phyloP scores from a whole-genome alignment of 2,888 invertebrate species.

The Ptycholaimellus sp. region DNA sequence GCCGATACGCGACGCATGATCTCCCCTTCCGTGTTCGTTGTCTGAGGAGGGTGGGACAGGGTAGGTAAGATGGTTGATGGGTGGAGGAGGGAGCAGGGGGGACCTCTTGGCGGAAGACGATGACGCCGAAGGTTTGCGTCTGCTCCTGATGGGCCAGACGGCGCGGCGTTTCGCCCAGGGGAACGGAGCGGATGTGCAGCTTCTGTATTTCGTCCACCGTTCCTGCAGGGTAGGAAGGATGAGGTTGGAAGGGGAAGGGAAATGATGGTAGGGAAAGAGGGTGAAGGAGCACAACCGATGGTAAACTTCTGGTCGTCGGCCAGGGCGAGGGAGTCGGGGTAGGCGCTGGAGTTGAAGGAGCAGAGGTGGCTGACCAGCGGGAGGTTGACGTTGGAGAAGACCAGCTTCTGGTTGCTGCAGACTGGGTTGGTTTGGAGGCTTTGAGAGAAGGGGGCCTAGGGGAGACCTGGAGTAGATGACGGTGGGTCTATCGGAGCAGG shows the following conservation, averaged over 20 bases:
- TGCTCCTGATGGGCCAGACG: slow-evolving; percentile 80
- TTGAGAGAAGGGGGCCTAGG: neutral
- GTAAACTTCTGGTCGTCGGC: slow-evolving; percentile 67
- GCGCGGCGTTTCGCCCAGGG: slow-evolving; percentile 67
- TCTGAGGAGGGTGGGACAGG: neutral
- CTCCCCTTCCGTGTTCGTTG: neutral
- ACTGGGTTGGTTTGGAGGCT: slow-evolving; percentile 44
- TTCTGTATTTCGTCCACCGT: slow-evolving; percentile 81
- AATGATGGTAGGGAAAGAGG: too few relatives aligned
- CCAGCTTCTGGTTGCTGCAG: slow-evolving; percentile 50
- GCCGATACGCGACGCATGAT: neutral
- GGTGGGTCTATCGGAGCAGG: slow-evolving; percentile 89
- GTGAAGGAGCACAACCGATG: too few relatives aligned
- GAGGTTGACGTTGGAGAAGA: slow-evolving; percentile 32
- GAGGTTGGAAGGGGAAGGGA: too few relatives aligned
- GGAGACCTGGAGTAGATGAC: slow-evolving; percentile 58
- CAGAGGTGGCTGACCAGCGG: slow-evolving; percentile 71
- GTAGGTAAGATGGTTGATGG: neutral
- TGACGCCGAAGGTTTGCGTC: slow-evolving; percentile 70
- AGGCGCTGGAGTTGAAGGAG: slow-evolving; percentile 74
- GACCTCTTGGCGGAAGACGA: slow-evolving; percentile 66
- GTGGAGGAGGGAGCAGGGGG: neutral
- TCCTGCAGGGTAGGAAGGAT: too few relatives aligned
- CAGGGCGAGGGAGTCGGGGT: slow-evolving; percentile 51
- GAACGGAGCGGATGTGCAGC: slow-evolving; percentile 78